Conservation (phyloP, 2,113 vertebrate species). For the Pantherophis guttatus region DNA sequence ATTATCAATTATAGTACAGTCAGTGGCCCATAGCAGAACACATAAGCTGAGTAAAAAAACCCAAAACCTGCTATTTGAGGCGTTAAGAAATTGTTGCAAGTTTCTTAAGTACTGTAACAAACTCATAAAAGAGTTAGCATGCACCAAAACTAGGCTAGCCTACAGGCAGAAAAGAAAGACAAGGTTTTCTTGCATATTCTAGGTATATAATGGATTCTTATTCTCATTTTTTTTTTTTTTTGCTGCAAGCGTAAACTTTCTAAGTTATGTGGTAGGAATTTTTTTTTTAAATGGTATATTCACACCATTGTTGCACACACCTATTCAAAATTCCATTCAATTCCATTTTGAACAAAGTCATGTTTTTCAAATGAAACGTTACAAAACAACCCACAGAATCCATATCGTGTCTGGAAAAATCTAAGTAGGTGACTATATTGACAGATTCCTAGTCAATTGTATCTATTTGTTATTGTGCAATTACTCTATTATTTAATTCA, state of each 20-base stretch:
- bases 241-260: background rate
- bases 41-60: background rate
- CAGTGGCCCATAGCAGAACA: background rate
- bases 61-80: background rate
- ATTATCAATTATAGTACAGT: background rate
- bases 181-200: background rate
- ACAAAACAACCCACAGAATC: background rate
- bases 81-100: background rate
- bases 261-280: background rate
- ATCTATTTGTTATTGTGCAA: background rate
- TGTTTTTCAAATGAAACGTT: background rate
- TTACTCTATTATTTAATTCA: background rate
- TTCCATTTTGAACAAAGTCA: background rate
- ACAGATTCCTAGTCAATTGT: background rate
- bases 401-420: background rate
- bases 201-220: background rate
- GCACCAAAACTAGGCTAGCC: background rate
- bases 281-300: background rate
- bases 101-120: background rate
- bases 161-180: background rate
- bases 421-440: background rate
- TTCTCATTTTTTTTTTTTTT: background rate
- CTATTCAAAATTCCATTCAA: background rate
- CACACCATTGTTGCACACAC: background rate
- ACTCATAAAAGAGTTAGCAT: background rate